Base-by-base conservation (phyloP, 2,113 vertebrate genomes). In the Turdus rufiventris region DNA sequence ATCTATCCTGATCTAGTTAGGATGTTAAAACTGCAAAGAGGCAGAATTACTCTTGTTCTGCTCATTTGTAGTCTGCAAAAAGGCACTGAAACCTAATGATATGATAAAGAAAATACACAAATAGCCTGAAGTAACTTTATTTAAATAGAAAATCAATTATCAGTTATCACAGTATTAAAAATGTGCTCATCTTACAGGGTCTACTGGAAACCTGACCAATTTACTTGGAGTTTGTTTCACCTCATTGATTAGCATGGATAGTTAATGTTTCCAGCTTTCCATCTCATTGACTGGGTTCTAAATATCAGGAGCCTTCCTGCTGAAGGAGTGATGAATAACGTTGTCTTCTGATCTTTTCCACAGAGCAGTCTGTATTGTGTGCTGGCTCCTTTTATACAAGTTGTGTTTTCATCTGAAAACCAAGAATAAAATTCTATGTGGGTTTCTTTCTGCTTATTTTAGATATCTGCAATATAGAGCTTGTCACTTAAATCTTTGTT, bases 401-500 rank as follows among this genome's bases (percentile, higher is more conserved):
- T 87, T 56, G 16, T 92, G 45, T 96, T 94, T 95, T 92, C 65
- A 53, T 91, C 57, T 91, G 58, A 74, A 88, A 93, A 94, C 86
- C 68, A 78, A 92, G 89, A 95, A 96, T 91, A 95, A 96, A 93
- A 92, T 48, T 78, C 23, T 90, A 42, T 89, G 80, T 94, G 85
- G 92, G 90, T 85, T 94, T 87, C 75, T 88, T 89, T 79, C 63
- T 26, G 47, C 93, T 88, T 93, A 85, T 91, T 96, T 96, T 94
- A 93, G 90, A 12, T 72, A 76, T 45, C 66, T 95, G 85, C 71
- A 68, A 61, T 91, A 68, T 25, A 91, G 71, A 94, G n/a, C 85
- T 96, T 91, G 85, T 95, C 85, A 93, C 85, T 93, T 96, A 73
- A 89, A 76, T 85, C 90, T 95, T 91, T 91, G 71, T 96, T 94